Evolutionary conservation across 2,113 vertebrate species (phyloP).

Genomic region (Myocastor coypus): DNA sequence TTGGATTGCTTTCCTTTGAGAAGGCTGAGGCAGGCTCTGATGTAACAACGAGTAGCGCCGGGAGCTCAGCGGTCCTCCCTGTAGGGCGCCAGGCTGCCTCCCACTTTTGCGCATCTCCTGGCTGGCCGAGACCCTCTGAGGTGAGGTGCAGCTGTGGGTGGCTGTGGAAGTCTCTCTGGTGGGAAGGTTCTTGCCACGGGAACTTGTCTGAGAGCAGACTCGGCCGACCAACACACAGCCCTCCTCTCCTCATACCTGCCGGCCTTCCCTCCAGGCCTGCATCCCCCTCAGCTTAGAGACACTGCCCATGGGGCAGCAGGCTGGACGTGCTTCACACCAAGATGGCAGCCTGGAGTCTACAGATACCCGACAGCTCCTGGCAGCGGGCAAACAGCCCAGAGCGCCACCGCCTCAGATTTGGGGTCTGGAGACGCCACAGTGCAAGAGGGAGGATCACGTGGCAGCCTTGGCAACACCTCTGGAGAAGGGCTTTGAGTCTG

Average conservation of each 20-base stretch:
- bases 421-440: rapidly evolving
- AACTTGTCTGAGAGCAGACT: too few species aligned
- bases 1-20: too few species aligned
- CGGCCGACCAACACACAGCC: rapidly evolving
- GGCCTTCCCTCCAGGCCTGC: not conserved
- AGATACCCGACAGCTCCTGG: rapidly evolving
- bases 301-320: not conserved
- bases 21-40: rapidly evolving
- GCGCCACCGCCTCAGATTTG: rapidly evolving
- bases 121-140: too few species aligned
- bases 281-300: rapidly evolving
- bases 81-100: not conserved
- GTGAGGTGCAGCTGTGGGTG: rapidly evolving
- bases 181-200: not conserved
- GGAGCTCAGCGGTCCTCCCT: not conserved
- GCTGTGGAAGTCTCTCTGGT: rapidly evolving
- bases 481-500: not conserved
- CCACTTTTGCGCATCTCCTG: rapidly evolving
- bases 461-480: too few species aligned
- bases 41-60: rapidly evolving
- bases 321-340: not conserved
- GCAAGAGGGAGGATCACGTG: rapidly evolving
- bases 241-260: rapidly evolving
- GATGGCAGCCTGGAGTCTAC: not conserved
- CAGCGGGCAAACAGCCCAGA: not conserved